A percentile compares a stretch with the other conserved stretches of the same genome.
phyloP scores from a whole-genome alignment of 2,113 vertebrate genomes.

The Dromas ardeola region DNA sequence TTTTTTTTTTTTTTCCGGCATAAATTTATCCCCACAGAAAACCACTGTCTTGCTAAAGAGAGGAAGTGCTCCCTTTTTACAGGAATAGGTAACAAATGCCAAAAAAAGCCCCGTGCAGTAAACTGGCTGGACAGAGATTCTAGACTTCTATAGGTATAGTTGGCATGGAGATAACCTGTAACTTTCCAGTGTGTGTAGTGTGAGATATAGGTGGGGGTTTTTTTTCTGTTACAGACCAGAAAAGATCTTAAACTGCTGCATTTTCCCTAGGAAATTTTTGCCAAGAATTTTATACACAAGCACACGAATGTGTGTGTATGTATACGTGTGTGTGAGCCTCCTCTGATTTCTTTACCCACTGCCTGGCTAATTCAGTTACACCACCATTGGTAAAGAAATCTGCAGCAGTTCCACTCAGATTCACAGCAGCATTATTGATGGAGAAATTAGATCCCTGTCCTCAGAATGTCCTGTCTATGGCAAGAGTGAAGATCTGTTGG shows the following conservation, averaged over 20 bases:
- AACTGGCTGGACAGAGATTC: background rate
- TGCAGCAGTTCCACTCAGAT: background rate
- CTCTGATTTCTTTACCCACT: background rate
- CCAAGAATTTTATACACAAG: background rate
- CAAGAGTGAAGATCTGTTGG: background rate
- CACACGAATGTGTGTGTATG: background rate
- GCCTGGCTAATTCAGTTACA: background rate
- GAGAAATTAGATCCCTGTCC: background rate
- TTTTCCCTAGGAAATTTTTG: background rate
- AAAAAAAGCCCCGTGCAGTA: background rate
- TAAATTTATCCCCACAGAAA: background rate
- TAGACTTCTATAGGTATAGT: background rate
- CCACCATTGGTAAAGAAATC: background rate
- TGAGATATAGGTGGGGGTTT: background rate
- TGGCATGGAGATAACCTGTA: background rate
- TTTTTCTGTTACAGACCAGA: background rate
- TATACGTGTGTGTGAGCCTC: background rate
- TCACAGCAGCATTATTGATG: background rate
- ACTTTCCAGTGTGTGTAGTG: background rate
- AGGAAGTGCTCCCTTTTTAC: conserved; percentile 21
- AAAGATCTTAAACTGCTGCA: background rate
- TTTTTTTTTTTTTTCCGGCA: background rate
- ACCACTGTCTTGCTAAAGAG: background rate
- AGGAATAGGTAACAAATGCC: conserved; percentile 10
- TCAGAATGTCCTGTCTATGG: background rate